Evolutionary conservation across 1,140 invertebrate genomes (phyloP).

Genomic region (Helicoverpa armigera): DNA sequence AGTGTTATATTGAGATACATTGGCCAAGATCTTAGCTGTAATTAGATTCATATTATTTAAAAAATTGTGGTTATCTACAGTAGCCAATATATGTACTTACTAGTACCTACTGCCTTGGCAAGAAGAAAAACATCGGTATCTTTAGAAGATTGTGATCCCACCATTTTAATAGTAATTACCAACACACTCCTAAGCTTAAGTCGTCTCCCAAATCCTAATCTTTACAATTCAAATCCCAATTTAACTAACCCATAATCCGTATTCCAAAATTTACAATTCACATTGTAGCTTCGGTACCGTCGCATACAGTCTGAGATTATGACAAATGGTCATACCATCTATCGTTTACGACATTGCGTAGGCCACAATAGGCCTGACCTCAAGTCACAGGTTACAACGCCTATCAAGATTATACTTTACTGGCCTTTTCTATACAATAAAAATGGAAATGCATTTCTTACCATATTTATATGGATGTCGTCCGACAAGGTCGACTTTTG

Average conservation of each 20-base stretch:
- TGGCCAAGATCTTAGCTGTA: too few relatives aligned
- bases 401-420: conserved; percentile 48
- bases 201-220: conserved; percentile 15
- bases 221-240: conserved; percentile 27
- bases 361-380: conserved; percentile 44
- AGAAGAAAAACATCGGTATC: too few relatives aligned
- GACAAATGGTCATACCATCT: conserved; percentile 44
- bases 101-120: too few relatives aligned
- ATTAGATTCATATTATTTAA: too few relatives aligned
- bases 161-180: too few relatives aligned
- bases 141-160: too few relatives aligned
- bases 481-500: conserved; percentile 40
- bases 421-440: conserved; percentile 41
- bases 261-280: conserved; percentile 12
- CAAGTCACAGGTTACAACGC: conserved; percentile 33
- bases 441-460: conserved; percentile 40
- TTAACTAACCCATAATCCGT: conserved; percentile 19
- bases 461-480: background rate
- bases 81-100: too few relatives aligned
- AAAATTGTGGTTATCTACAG: too few relatives aligned
- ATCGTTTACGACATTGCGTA: conserved; percentile 42
- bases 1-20: too few relatives aligned
- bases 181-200: too few relatives aligned
- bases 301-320: conserved; percentile 38
- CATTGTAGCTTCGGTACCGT: conserved; percentile 32